Evolutionary conservation across 2,888 invertebrate species (phyloP).

Genomic region (Criorhina ranunculi): DNA sequence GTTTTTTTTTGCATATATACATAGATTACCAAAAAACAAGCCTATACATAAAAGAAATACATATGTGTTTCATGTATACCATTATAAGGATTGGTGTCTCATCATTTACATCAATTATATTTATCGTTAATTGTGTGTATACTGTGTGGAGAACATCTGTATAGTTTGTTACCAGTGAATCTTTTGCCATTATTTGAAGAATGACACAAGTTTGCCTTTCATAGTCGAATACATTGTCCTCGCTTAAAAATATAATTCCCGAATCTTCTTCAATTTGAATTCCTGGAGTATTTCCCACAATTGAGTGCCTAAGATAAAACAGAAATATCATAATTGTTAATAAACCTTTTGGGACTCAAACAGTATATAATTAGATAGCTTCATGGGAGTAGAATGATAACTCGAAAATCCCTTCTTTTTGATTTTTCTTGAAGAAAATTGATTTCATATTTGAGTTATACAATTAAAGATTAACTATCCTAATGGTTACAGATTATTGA

Average conservation of each 20-base stretch:
- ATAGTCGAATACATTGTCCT: constrained; percentile 87
- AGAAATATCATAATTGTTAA: background rate
- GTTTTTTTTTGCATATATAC: too few species aligned
- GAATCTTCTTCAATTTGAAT: constrained; percentile 85
- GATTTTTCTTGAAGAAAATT: too few species aligned
- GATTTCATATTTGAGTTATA: too few species aligned
- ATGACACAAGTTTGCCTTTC: constrained; percentile 86
- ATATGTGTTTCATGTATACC: constrained; percentile 85
- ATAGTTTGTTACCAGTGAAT: constrained; percentile 83
- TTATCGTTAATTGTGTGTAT: constrained; percentile 86
- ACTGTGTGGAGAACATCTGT: constrained; percentile 78
- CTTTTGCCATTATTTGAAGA: constrained; percentile 86
- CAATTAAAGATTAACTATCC: too few species aligned
- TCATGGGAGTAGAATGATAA: too few species aligned
- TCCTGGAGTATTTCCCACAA: constrained; percentile 85
- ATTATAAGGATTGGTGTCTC: constrained; percentile 88
- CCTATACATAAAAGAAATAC: too few species aligned
- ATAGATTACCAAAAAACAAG: too few species aligned
- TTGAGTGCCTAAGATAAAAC: constrained; percentile 84
- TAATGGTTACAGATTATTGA: too few species aligned
- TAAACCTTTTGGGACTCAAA: background rate
- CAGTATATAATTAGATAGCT: too few species aligned
- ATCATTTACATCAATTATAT: constrained; percentile 90
- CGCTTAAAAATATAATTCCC: constrained; percentile 86
- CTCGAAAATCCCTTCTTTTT: too few species aligned